These are phyloP conservation scores for Antheraea pernyi DNA, from an alignment of 1,140 invertebrate genomes.

Conservation along the genomic window DNA sequence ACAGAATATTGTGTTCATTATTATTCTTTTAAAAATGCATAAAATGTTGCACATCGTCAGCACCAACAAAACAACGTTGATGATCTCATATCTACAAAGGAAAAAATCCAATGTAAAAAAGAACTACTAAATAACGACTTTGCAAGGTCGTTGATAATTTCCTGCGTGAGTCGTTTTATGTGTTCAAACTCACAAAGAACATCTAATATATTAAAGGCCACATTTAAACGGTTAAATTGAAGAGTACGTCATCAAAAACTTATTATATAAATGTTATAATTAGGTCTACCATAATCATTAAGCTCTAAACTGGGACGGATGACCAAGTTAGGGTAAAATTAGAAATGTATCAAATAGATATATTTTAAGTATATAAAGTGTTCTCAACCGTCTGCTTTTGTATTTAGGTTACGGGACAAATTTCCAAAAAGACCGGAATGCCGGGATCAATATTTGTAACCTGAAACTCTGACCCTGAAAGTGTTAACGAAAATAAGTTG, in stretches of 20 bases:
- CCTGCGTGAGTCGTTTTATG: slow-evolving; percentile 8
- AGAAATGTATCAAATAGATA: no score
- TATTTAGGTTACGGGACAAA: no score
- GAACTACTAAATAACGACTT: slow-evolving; percentile 1
- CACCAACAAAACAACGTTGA: neutral
- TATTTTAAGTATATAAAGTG: no score
- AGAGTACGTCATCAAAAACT: neutral
- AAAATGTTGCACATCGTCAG: neutral
- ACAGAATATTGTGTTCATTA: neutral
- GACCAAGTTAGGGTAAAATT: no score
- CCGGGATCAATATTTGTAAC: no score
- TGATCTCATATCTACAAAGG: slow-evolving; percentile 10
- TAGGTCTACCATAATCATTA: no score
- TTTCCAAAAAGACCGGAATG: no score
- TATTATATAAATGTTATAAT: neutral
- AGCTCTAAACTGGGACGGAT: no score
- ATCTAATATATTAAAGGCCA: neutral
- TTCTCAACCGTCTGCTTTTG: no score
- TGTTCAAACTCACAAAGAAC: neutral
- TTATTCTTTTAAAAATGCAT: neutral
- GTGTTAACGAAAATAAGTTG: no score
- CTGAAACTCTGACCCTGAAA: no score
- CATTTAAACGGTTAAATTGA: neutral
- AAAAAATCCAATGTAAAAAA: slow-evolving; percentile 1
- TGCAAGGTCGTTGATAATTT: slow-evolving; percentile 12